A percentile compares a stretch with the other conserved stretches of the same genome.
phyloP scores from a whole-genome alignment of 1,140 invertebrate genomes.

The Octopus sinensis region DNA sequence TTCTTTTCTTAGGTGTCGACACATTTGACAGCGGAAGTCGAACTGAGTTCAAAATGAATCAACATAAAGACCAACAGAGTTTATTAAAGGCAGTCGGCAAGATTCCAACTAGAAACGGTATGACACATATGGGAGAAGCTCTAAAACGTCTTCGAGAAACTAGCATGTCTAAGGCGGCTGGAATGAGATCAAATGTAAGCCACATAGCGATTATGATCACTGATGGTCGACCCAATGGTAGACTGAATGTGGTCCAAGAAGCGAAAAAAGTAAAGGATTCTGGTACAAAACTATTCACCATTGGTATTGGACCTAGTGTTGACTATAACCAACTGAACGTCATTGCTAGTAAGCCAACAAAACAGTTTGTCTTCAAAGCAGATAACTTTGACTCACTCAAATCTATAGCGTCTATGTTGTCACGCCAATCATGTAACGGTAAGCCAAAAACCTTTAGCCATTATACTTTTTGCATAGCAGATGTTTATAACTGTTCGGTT shows the following conservation, averaged over 20 bases:
- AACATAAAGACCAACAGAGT: conserved; percentile 17
- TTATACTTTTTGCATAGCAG: no score
- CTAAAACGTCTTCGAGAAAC: conserved; percentile 35
- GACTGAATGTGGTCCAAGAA: conserved; percentile 20
- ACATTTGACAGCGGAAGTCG: background rate
- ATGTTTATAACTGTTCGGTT: no score
- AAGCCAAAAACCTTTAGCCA: conserved; percentile 7
- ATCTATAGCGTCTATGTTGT: conserved; percentile 29
- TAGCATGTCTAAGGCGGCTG: conserved; percentile 39
- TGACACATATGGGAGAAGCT: conserved; percentile 38
- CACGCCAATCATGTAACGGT: conserved; percentile 47
- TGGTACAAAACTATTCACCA: conserved; percentile 30
- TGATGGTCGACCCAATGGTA: conserved; percentile 29
- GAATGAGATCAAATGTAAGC: conserved; percentile 35
- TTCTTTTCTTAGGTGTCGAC: background rate
- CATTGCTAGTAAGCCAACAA: conserved; percentile 38
- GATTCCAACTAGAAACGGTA: conserved; percentile 33
- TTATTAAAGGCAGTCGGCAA: conserved; percentile 31
- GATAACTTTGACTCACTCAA: conserved; percentile 38
- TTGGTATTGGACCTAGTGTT: conserved; percentile 41
- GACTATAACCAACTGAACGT: conserved; percentile 36
- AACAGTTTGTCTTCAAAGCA: conserved; percentile 34
- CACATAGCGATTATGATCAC: conserved; percentile 41
- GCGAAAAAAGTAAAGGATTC: conserved; percentile 17
- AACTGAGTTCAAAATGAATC: conserved; percentile 20